Conservation (phyloP, 2,888 invertebrate genomes). For the Teinopalpus imperialis region DNA sequence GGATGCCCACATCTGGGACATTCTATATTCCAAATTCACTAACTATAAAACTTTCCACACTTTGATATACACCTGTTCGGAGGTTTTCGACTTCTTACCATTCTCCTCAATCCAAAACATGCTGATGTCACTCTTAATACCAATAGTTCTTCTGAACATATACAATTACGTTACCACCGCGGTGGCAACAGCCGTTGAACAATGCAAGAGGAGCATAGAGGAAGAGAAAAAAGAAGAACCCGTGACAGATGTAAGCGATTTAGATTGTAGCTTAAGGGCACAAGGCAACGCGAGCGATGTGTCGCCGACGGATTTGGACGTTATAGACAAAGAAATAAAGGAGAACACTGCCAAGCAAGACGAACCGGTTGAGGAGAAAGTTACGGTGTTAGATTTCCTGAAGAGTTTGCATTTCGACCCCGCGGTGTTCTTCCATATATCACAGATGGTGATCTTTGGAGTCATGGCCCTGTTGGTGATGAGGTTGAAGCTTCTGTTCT, state of each 20-base stretch:
- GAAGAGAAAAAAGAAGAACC: too few relatives aligned
- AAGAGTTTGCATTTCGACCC: slow-evolving; percentile 69
- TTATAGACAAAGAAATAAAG: slow-evolving; percentile 40
- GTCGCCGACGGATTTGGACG: slow-evolving; percentile 41
- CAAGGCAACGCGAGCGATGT: too few relatives aligned
- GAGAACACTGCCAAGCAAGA: slow-evolving; percentile 37
- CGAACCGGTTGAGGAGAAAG: slow-evolving; percentile 27
- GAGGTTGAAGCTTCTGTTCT: slow-evolving; percentile 89
- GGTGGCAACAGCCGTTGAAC: neutral
- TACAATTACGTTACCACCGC: too few relatives aligned
- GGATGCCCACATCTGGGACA: slow-evolving; percentile 87
- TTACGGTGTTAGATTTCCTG: slow-evolving; percentile 45
- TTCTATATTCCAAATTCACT: slow-evolving; percentile 86
- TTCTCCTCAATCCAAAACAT: slow-evolving; percentile 75
- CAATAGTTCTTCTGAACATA: slow-evolving; percentile 72
- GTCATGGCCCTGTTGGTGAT: slow-evolving; percentile 89
- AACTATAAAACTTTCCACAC: slow-evolving; percentile 86
- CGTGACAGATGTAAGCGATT: too few relatives aligned
- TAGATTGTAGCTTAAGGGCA: too few relatives aligned
- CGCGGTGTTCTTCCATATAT: slow-evolving; percentile 85
- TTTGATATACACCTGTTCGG: slow-evolving; percentile 88
- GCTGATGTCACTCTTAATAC: slow-evolving; percentile 80
- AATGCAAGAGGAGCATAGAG: neutral
- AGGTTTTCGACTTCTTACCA: slow-evolving; percentile 88
- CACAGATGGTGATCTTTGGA: slow-evolving; percentile 87